A percentile compares a stretch with the other conserved stretches of the same genome.
These are phyloP conservation scores for Enteromius trimaculatus DNA, from an alignment of 2,797 vertebrate species.

Conservation along the genomic window DNA sequence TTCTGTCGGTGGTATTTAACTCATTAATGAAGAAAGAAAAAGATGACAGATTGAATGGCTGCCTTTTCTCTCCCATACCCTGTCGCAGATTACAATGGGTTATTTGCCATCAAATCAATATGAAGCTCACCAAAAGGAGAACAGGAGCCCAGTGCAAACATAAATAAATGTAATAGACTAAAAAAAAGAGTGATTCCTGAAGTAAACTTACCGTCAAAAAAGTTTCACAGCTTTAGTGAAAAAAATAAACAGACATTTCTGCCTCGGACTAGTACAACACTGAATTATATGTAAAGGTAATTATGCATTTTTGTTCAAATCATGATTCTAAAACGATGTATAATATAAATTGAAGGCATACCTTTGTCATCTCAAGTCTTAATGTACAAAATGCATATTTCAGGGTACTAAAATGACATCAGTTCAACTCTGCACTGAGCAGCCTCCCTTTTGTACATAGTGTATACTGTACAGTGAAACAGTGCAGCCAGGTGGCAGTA, in stretches of 20 bases:
- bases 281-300: neutral
- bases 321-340: neutral
- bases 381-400: neutral
- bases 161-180: neutral
- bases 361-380: neutral
- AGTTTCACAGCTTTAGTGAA: neutral
- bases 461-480: conserved; percentile 45
- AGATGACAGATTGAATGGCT: neutral
- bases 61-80: neutral
- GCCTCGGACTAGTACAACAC: neutral
- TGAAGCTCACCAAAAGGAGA: neutral
- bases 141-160: neutral
- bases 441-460: neutral
- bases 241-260: neutral
- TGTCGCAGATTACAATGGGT: neutral
- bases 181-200: neutral
- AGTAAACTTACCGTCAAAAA: neutral
- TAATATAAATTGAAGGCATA: neutral
- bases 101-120: neutral
- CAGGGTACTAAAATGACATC: neutral
- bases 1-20: neutral
- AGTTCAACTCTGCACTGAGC: neutral
- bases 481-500: conserved; percentile 48
- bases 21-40: neutral
- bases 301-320: neutral